A percentile compares a stretch with the other conserved stretches of the same genome.
These are phyloP conservation scores for Helicolenus hilgendorfi DNA, from an alignment of 2,797 vertebrate genomes.

Conservation along the genomic window DNA sequence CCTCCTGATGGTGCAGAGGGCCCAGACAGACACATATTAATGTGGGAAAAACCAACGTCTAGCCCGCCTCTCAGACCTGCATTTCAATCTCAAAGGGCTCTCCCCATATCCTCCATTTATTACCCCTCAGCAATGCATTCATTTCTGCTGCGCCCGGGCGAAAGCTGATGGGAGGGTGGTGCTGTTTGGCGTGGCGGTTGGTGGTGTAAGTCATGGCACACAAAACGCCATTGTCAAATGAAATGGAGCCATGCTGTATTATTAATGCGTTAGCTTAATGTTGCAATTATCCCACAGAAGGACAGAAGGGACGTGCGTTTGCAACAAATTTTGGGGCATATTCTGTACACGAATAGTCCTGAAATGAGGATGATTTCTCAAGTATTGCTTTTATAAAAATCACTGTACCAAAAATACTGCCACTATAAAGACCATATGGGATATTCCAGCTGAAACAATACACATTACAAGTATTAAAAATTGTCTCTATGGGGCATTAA, in stretches of 20 bases:
- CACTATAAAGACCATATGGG: not conserved
- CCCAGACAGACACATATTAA: conserved; percentile 91
- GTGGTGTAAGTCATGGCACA: not conserved
- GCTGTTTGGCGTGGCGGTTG: conserved; percentile 9
- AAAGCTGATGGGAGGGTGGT: conserved; percentile 42
- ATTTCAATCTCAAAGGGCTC: conserved; percentile 89
- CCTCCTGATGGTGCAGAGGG: conserved; percentile 83
- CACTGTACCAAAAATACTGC: not conserved
- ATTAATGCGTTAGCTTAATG: conserved; percentile 27
- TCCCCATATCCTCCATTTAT: conserved; percentile 86
- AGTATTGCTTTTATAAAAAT: conserved; percentile 9
- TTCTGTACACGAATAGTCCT: not conserved
- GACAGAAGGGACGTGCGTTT: not conserved
- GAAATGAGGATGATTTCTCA: not conserved
- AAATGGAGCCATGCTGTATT: conserved; percentile 5
- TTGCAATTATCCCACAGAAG: not conserved
- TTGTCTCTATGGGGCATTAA: not conserved
- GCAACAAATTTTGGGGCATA: not conserved
- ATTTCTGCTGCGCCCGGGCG: conserved; percentile 63
- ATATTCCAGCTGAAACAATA: not conserved
- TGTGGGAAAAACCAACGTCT: conserved; percentile 89
- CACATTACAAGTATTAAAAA: not conserved
- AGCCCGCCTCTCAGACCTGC: conserved; percentile 85
- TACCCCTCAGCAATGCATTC: conserved; percentile 84
- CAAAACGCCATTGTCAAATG: conserved; percentile 23